Evolutionary conservation across 1,140 invertebrate genomes (phyloP).

Genomic region (Coenobita brevimanus): DNA sequence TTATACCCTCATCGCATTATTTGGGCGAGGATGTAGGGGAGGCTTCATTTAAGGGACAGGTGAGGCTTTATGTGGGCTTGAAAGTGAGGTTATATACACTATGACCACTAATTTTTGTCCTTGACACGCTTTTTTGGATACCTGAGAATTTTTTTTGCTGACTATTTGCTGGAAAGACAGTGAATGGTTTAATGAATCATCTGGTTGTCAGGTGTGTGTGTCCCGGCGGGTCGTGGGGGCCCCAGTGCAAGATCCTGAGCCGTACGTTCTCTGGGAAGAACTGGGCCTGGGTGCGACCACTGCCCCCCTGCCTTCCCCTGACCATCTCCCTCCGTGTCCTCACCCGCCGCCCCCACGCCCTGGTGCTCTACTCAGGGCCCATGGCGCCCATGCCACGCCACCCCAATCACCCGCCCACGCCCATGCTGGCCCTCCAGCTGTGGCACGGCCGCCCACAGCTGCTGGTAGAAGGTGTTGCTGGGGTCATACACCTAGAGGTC

Average conservation of each 20-base stretch:
- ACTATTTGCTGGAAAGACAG: no score
- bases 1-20: no score
- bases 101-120: no score
- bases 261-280: neutral
- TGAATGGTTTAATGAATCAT: neutral
- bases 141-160: no score
- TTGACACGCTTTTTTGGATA: no score
- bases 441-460: neutral
- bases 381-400: neutral
- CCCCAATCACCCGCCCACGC: neutral
- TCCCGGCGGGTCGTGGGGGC: constrained; percentile 7
- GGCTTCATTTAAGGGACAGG: no score
- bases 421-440: constrained; percentile 6
- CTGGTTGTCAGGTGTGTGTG: constrained; percentile 12
- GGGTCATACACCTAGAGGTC: neutral
- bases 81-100: no score
- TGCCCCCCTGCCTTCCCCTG: constrained; percentile 8
- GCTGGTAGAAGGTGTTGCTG: constrained; percentile 8
- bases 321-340: constrained; percentile 21
- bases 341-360: constrained; percentile 12
- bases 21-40: no score
- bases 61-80: no score
- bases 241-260: constrained; percentile 2
- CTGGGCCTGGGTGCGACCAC: constrained; percentile 6
- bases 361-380: neutral